Percentiles rank a stretch among this genome's conserved stretches.
phyloP scores from a whole-genome alignment of 1,140 invertebrate genomes.

The Melanaphis sacchari region DNA sequence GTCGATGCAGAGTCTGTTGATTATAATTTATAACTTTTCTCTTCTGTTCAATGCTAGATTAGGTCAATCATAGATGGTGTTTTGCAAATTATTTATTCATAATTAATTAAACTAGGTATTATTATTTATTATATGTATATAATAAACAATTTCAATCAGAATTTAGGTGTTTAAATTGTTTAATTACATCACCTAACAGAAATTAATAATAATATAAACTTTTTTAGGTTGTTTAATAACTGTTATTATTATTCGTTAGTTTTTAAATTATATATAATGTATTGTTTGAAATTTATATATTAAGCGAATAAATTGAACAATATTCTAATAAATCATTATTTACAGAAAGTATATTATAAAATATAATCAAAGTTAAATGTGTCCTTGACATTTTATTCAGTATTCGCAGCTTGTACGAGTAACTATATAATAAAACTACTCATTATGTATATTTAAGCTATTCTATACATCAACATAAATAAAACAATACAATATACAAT shows the following conservation, averaged over 20 bases:
- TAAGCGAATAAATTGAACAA: neutral
- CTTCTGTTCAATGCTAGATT: too few species aligned
- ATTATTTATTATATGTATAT: neutral
- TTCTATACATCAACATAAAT: neutral
- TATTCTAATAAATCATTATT: neutral
- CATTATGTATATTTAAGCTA: neutral
- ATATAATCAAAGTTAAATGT: neutral
- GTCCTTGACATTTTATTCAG: slow-evolving; percentile 1
- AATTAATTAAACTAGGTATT: neutral
- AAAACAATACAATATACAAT: neutral
- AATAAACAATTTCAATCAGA: neutral
- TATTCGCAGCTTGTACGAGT: neutral
- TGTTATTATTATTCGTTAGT: neutral
- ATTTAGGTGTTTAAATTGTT: neutral
- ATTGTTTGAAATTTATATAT: too few species aligned
- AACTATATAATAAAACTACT: neutral
- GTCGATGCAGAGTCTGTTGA: too few species aligned
- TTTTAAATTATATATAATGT: neutral
- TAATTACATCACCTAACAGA: neutral
- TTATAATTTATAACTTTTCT: too few species aligned
- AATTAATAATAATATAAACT: neutral
- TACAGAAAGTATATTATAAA: neutral
- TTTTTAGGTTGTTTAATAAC: neutral
- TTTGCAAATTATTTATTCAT: neutral
- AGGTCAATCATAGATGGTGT: neutral